Base-by-base conservation (phyloP, 2,888 invertebrate genomes). In the Vesta saturnalis region DNA sequence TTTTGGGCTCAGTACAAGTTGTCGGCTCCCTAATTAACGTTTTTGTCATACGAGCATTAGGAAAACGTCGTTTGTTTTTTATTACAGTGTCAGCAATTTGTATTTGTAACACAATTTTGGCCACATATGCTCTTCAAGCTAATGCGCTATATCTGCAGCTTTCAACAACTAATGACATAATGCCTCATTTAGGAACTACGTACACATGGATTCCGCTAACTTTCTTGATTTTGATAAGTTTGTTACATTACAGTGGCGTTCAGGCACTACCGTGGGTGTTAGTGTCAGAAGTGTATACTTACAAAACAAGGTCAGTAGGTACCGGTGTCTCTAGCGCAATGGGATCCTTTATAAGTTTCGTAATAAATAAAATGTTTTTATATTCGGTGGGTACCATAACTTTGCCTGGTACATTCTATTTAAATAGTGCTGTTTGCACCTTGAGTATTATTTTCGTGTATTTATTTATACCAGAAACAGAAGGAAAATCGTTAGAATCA, bases 391-490 rank as follows among this genome's bases (percentile, higher is more conserved):
- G 86, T 5, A 80, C 81, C 0, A 79, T 93, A 39, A 89, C 91
- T 0, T 82, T 94, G 63, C 88, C 91, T 67, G 93, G 92, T 4
- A 91, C 91, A 0, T 93, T 93, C 78, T 89, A 90, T 77, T 86
- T 93, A 21, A 92, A 93, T 79, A 88, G 90, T 0, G 72, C 84
- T 1, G 84, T 93, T 1, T 88, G 91, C 75, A 80, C 92, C 1
- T 69, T 87, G 0, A 94, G 93, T 0, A 85, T 89, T 14, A 70
- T 89, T 1, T 81, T 89, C 5, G 84, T 94, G 30, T 93, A 90
- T 79, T 90, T 90, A 69, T 83, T 89, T 30, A 82, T 95, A 66
- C 94, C 94, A 0, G 95, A 95, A 85, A 95, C 95, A 0, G 94
- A 94, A 81, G 93, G 94, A 0, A 89, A 92, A 77, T 89, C 89